A percentile compares a stretch with the other conserved stretches of the same genome.
Evolutionary conservation across 2,113 vertebrate species (phyloP).

Genomic region (Myrmecobius fasciatus): DNA sequence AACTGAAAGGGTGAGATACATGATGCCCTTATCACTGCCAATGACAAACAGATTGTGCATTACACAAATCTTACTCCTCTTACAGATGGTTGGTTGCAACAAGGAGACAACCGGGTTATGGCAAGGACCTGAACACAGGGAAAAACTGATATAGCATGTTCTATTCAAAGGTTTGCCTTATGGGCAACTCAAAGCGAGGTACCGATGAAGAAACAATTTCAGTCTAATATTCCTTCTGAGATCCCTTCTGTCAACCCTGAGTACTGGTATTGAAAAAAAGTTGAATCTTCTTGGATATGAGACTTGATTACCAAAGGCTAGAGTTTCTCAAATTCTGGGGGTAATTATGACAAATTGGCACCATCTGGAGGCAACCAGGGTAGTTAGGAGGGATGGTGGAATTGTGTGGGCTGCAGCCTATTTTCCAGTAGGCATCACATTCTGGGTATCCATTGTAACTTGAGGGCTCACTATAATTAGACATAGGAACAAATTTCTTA

Average conservation of each 20-base stretch:
- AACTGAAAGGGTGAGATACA: constrained; percentile 78
- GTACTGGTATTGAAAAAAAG: constrained; percentile 79
- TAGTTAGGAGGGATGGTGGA: constrained; percentile 80
- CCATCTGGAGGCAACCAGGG: constrained; percentile 78
- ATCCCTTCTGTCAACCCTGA: constrained; percentile 81
- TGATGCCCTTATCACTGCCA: constrained; percentile 80
- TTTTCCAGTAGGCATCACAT: constrained; percentile 82
- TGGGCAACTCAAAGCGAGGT: constrained; percentile 79
- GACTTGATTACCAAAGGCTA: constrained; percentile 84
- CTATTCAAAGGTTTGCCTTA: constrained; percentile 84
- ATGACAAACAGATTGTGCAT: constrained; percentile 79
- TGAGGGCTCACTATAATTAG: constrained; percentile 5
- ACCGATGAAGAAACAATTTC: constrained; percentile 78
- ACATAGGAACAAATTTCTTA: constrained; percentile 76
- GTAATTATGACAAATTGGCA: constrained; percentile 72
- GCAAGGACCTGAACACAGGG: constrained; percentile 76
- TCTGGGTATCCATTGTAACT: constrained; percentile 52
- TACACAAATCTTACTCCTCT: constrained; percentile 81
- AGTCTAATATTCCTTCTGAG: constrained; percentile 77
- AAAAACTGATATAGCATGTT: constrained; percentile 84
- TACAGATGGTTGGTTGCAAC: constrained; percentile 76
- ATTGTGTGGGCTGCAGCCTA: constrained; percentile 78
- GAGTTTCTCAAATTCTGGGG: constrained; percentile 76
- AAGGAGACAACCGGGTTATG: constrained; percentile 80
- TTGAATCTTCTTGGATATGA: constrained; percentile 80